Evolutionary conservation across 2,797 vertebrate genomes (phyloP).

Genomic region (Pipistrellus pygmaeus): DNA sequence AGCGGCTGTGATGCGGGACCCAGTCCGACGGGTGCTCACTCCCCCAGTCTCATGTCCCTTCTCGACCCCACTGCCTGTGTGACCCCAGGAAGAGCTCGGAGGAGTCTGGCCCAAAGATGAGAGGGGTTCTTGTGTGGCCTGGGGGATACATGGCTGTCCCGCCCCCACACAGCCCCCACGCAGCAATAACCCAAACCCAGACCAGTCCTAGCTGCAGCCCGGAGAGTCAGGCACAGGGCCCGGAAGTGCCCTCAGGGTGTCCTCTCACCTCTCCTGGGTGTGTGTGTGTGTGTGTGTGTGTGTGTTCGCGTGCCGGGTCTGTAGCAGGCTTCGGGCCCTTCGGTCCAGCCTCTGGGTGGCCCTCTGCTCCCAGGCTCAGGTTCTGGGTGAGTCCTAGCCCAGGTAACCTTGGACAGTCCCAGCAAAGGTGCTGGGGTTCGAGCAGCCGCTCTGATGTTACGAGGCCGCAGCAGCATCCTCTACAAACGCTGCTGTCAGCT

Average conservation of each 20-base stretch:
- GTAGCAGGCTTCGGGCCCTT: not conserved
- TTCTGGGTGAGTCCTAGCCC: not conserved
- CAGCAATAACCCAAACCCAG: not conserved
- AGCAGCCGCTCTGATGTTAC: not conserved
- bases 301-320: too few relatives aligned
- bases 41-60: not conserved
- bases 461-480: not conserved
- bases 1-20: too few relatives aligned
- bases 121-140: accelerated
- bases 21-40: too few relatives aligned
- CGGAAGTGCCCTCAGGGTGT: not conserved
- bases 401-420: not conserved
- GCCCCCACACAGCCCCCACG: too few relatives aligned
- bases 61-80: not conserved
- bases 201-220: too few relatives aligned
- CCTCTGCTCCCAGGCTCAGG: not conserved
- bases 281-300: too few relatives aligned
- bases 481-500: not conserved
- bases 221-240: not conserved
- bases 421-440: accelerated
- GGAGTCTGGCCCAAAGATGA: not conserved
- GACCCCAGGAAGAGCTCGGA: not conserved
- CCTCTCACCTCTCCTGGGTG: not conserved
- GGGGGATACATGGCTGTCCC: not conserved
- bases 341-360: not conserved